A percentile compares a stretch with the other conserved stretches of the same genome.
Evolutionary conservation across 2,888 invertebrate genomes (phyloP).

Genomic region (Pterobdella sp.): DNA sequence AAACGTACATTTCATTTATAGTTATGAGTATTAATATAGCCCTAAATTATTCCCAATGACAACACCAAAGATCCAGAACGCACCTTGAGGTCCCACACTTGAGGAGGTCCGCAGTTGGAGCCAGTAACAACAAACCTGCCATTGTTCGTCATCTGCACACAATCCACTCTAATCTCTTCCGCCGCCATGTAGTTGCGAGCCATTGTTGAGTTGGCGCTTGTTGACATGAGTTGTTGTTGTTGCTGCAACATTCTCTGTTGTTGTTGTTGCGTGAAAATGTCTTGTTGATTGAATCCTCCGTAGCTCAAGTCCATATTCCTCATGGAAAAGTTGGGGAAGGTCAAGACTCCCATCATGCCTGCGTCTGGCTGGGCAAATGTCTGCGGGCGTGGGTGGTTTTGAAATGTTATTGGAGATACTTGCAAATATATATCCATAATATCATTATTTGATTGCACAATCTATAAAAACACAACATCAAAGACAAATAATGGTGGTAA

Average conservation of each 20-base stretch:
- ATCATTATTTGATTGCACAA: neutral
- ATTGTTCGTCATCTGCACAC: conserved; percentile 47
- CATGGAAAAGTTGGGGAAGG: conserved; percentile 26
- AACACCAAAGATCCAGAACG: neutral
- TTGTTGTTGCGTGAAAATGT: conserved; percentile 30
- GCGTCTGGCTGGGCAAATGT: neutral
- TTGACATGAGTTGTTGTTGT: conserved; percentile 26
- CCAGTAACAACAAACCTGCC: conserved; percentile 49
- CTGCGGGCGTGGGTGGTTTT: neutral
- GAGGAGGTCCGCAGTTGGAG: conserved; percentile 50
- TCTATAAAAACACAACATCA: neutral
- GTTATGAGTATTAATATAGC: neutral
- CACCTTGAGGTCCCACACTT: conserved; percentile 52
- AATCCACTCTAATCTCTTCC: conserved; percentile 50
- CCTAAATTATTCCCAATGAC: neutral
- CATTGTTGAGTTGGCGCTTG: neutral
- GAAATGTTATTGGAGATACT: neutral
- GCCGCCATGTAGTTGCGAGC: conserved; percentile 39
- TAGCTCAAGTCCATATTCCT: conserved; percentile 33
- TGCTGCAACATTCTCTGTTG: conserved; percentile 26
- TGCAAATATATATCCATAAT: neutral
- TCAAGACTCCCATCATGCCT: conserved; percentile 4
- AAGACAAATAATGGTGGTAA: no score
- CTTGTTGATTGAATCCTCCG: conserved; percentile 32
- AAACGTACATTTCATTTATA: neutral